Base-by-base conservation (phyloP, 2,113 vertebrate genomes). In the Periophthalmus modestus region DNA sequence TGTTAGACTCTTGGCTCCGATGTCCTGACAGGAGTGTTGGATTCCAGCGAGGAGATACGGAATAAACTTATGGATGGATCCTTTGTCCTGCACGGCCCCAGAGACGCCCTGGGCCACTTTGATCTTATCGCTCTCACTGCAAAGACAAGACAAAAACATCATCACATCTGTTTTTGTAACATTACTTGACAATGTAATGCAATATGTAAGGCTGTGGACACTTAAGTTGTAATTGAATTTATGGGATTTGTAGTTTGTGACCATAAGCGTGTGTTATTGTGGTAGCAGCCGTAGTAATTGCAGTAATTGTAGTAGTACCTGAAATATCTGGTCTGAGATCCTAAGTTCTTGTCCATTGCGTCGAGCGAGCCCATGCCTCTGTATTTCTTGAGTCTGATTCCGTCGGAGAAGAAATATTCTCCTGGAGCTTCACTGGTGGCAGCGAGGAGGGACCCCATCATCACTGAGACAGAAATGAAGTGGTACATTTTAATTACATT, bases 31-130 rank as follows among this genome's bases (percentile, higher is more conserved):
- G 76, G 96, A 97, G 87, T 99, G 97, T 90, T 99, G 98, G 82
- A 97, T 96, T 62, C 97, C 98, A 68, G 95, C 96, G 66, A 98
- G 95, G 87, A 99, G 91, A 92, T 99, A 99, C 0, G 98, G 97
- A 66, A 99, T 90, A 78, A 99, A 99, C 86, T 98, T 98, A 87
- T 99, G 97, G 90, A 99, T 97, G 80, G 98, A 98, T 68, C 98
- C 98, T 88, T 99, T 99, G 91, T 99, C 98, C 81, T 99, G 97
- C 68, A 99, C 95, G 0, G 98, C 97, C 0, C 98, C 98, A 0
- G 98, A 99, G 61, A 99, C 97, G 0, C 98, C 98, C 80, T 99
- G 98, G 68, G 98, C 98, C 50, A 99, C 98, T 91, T 99, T 99
- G 71, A 99, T 98, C 90, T 99, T 98, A 85, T 99, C 98, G 0